Evolutionary conservation across 2,113 vertebrate genomes (phyloP), one percentile per base, ranked within the genome.

Genomic region (Nothoprocta perdicaria): DNA sequence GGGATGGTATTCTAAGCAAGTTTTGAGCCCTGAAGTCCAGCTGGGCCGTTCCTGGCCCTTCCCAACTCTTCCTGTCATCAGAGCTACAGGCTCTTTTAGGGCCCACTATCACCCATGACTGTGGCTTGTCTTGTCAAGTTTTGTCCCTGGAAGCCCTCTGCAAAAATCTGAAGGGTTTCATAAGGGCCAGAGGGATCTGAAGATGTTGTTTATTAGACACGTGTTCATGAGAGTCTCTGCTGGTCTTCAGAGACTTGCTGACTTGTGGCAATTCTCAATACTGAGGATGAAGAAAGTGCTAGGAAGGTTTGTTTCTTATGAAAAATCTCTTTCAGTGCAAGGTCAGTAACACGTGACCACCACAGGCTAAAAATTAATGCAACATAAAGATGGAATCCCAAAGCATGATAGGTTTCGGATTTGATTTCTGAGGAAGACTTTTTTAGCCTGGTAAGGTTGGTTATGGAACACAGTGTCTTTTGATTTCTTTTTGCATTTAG

Each of bases 401-500:
- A 21, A 69, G 22, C 11, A 12, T 35, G 3, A 46, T 48, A 87
- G 80, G 22, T 6, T 83, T 43, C 4, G 0, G 2, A 48, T 7
- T 52, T 77, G 40, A 67, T 57, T 90, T 92, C 72, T 86, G 43
- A 89, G 43, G 18, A 45, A 31, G 33, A 57, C 45, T n/a, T 89
- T 78, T 18, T 16, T 26, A 35, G 46, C 67, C 38, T 65, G 67
- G 40, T 52, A 77, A 27, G 69, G 48, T 10, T 57, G 19, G 15
- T 23, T 31, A 35, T 8, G 6, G 31, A 43, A 58, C 43, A 62
- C 61, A 60, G 14, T 38, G 12, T 11, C 18, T 76, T 84, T 92
- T 52, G 62, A 29, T 77, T 74, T 73, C 53, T 58, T 35, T 71
- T 76, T 80, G 38, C 38, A 35, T 3, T 1, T 45, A 57, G n/a